Percentiles rank a stretch among this genome's conserved stretches.
These are phyloP conservation scores for Aleiodes sp. DNA, from an alignment of 1,140 invertebrate species.

Conservation along the genomic window DNA sequence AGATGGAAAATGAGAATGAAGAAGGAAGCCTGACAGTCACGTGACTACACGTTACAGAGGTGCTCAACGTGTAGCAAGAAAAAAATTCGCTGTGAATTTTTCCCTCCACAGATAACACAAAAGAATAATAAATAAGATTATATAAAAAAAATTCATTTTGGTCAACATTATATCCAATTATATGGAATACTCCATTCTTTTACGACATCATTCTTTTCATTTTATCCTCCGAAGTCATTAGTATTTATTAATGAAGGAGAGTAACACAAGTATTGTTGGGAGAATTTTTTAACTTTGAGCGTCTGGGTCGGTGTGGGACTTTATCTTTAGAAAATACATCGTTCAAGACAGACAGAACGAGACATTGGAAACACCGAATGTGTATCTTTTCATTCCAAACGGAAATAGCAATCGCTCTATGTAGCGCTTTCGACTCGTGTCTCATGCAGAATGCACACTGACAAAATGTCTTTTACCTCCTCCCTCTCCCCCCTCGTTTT, in stretches of 20 bases:
- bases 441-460: constrained; percentile 20
- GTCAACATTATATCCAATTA: too few species aligned
- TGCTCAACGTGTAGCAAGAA: constrained; percentile 18
- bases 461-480: constrained; percentile 32
- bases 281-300: constrained; percentile 18
- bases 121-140: too few species aligned
- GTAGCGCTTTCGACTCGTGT: constrained; percentile 34
- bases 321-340: constrained; percentile 59
- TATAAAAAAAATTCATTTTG: too few species aligned
- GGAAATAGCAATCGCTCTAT: constrained; percentile 60
- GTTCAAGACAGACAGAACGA: constrained; percentile 46
- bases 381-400: constrained; percentile 41
- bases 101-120: neutral
- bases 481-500: neutral
- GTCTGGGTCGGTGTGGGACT: constrained; percentile 34
- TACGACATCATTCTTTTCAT: too few species aligned
- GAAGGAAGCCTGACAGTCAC: constrained; percentile 24
- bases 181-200: too few species aligned
- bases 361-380: constrained; percentile 21
- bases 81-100: neutral
- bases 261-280: neutral
- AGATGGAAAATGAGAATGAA: constrained; percentile 18
- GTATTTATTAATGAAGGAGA: neutral
- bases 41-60: constrained; percentile 19
- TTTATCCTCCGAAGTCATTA: neutral